phyloP scores from a whole-genome alignment of 2,113 vertebrate genomes.

The Myotis davidii region DNA sequence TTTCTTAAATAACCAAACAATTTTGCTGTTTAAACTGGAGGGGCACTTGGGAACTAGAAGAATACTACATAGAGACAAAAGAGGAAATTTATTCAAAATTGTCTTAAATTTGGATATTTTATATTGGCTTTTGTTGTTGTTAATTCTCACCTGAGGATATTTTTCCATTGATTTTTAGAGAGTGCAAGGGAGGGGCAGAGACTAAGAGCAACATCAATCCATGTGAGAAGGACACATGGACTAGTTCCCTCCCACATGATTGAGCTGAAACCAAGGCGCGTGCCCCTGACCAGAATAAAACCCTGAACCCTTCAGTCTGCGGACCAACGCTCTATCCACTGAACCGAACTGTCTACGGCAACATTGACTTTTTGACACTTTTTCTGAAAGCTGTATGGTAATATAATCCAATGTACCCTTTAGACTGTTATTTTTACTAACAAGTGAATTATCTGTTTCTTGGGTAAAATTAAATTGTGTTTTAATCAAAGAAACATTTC shows the following conservation, averaged over 20 bases:
- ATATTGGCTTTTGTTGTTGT: neutral
- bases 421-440: slow-evolving; percentile 23
- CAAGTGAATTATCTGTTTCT: slow-evolving; percentile 18
- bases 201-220: too few relatives aligned
- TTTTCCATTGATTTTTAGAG: too few relatives aligned
- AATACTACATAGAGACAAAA: neutral
- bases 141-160: too few relatives aligned
- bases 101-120: neutral
- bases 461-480: slow-evolving; percentile 31
- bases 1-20: neutral
- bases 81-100: neutral
- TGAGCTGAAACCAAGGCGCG: too few relatives aligned
- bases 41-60: neutral
- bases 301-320: too few relatives aligned
- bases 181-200: neutral
- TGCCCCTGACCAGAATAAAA: too few relatives aligned
- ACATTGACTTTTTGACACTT: neutral
- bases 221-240: too few relatives aligned
- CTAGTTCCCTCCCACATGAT: too few relatives aligned
- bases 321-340: too few relatives aligned
- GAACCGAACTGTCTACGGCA: too few relatives aligned
- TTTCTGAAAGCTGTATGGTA: neutral
- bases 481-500: slow-evolving; percentile 16
- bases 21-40: neutral
- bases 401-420: neutral